Evolutionary conservation across 92 coral and sea anemone species (phyloP), one percentile per base, ranked within the genome.

Genomic region (Bergia puertoricense): DNA sequence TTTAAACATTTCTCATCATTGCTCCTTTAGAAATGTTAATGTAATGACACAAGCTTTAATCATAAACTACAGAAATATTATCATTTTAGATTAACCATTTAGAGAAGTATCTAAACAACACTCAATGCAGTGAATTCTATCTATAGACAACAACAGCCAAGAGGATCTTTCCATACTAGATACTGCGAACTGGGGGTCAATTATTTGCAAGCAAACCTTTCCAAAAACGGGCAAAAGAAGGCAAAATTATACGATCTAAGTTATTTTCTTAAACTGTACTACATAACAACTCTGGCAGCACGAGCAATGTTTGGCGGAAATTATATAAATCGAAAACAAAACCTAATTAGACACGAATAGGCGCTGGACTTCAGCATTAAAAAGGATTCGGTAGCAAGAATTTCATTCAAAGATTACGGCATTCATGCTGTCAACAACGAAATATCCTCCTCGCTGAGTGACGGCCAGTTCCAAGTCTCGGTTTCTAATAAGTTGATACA

Each of bases 331-430:
- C 45, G 44, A 84, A 48, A 84, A 48, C 20, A 66, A 65, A 68
- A 41, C 38, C 5, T 66, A 16, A 62, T 66, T 30, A 59, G 8
- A 56, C 56, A 20, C 78, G 39, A 39, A 48, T 4, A 74, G 46
- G 46, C 23, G n/a, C 77, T 36, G 43, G 43, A 74, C 40, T 74
- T 23, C 77, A 74, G 59, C 59, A 6, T 39, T 8, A 43, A 73
- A 74, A 43, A 43, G 77, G 77, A 23, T 45, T 75, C 3, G 48
- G 11, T 11, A 69, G 30, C 42, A 45, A 46, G 62, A 46, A 48
- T 84, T 69, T 71, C 79, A 71, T 84, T 84, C 79, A 84, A 69
- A 68, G 51, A 72, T 45, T 84, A 46, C 16, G 20, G 77, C 43
- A 15, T 43, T 44, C n/a, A 42, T 36, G 46, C 37, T 65, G 72